These are phyloP conservation scores for Motacilla tschutschensis DNA, from an alignment of 2,113 vertebrate genomes.

Conservation along the genomic window DNA sequence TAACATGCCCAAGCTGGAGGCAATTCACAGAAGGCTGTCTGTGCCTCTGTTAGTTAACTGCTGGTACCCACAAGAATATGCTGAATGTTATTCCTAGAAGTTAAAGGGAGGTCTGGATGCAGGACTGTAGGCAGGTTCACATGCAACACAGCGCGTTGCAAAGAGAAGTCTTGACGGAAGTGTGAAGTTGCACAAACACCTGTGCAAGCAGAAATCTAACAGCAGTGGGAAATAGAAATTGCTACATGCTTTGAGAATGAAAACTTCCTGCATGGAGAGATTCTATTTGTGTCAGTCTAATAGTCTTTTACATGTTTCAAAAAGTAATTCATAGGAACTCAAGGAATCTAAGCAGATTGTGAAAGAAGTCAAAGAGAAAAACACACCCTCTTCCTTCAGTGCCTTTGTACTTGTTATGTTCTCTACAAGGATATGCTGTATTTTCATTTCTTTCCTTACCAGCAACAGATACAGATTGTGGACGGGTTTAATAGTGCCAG, in stretches of 20 bases:
- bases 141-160: neutral
- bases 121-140: neutral
- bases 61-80: neutral
- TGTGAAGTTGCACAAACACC: neutral
- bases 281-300: neutral
- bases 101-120: neutral
- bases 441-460: neutral
- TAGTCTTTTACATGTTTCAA: neutral
- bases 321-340: neutral
- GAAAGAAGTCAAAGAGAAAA: neutral
- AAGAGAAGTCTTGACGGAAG: neutral
- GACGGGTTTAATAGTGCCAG: neutral
- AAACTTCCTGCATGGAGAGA: too few relatives aligned
- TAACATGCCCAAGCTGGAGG: fast-evolving
- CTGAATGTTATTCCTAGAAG: neutral
- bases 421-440: neutral
- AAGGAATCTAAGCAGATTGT: neutral
- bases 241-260: neutral
- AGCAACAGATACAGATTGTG: neutral
- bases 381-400: neutral
- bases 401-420: neutral
- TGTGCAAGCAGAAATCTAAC: neutral
- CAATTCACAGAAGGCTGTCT: neutral
- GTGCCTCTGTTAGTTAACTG: neutral
- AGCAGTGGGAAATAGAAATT: neutral